Base-by-base conservation (phyloP, 2,888 invertebrate genomes). In the Thyatira batis region DNA sequence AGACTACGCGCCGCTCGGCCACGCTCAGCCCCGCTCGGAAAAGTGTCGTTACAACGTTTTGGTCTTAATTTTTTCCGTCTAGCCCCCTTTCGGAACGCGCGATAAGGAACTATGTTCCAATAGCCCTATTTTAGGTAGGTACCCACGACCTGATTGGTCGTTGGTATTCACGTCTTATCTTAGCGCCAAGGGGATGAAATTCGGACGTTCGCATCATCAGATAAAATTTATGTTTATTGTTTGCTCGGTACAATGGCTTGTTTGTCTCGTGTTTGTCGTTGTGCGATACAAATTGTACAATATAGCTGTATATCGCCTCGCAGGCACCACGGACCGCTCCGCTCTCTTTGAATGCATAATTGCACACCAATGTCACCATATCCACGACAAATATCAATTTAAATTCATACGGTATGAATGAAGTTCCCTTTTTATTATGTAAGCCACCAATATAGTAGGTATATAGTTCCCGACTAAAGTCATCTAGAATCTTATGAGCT, bases 211-310 rank as follows among this genome's bases (percentile, higher is more conserved):
- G 55, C 49, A 50, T 58, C 57, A 55, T 33, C 57, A 67, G 59
- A 71, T 65, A 69, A 67, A 69, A 78, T 78, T 73, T 73, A 74
- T 67, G 71, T 67, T 67, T 69, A 71, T 76, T 66, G 61, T 63
- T 56, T 6, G 55, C 60, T 69, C 61, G 60, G 61, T 65, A 69
- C 65, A 72, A 78, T 71, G 57, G 71, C 66, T 73, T 82, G 73
- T 79, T 76, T 78, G 74, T 76, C 67, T 69, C 63, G 53, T 63
- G 70, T 78, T 75, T 74, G 71, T 75, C 76, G 68, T 69, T 65
- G 66, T 68, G 55, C 57, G 54, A 60, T 58, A 52, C 59, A 39
- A 39, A 39, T 39, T 39, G 39, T 39, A 1, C 5, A 39, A 39
- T 39, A 39, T 62, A 49, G 53, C 52, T 57, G 55, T 50, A 60